Percentiles rank a stretch among this genome's conserved stretches.
phyloP scores from a whole-genome alignment of 2,888 invertebrate genomes.

The Agonopterix alstromeriana region DNA sequence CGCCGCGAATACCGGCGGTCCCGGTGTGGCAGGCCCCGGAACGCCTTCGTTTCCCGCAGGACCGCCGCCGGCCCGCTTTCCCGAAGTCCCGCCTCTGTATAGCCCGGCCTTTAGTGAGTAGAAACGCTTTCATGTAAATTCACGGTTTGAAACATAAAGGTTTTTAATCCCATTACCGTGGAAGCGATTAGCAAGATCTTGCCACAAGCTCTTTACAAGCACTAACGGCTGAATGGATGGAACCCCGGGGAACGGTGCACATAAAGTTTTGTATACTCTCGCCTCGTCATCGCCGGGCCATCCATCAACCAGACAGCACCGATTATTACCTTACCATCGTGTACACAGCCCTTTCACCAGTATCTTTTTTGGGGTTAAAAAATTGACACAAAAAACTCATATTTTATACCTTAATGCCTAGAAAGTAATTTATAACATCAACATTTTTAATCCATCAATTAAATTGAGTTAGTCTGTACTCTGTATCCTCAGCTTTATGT shows the following conservation, averaged over 20 bases:
- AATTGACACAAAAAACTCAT: constrained; percentile 2
- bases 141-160: background rate
- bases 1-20: no score
- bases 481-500: no score
- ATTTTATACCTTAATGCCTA: constrained; percentile 4
- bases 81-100: no score
- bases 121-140: constrained; percentile 10
- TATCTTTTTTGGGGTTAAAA: background rate
- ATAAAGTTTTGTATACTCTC: constrained; percentile 6
- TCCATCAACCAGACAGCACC: constrained; percentile 63
- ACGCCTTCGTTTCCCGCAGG: no score
- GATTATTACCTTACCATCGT: constrained; percentile 50
- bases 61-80: no score
- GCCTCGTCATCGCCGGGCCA: constrained; percentile 46
- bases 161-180: constrained; percentile 7
- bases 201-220: constrained; percentile 19
- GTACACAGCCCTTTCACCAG: constrained; percentile 23
- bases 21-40: no score
- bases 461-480: no score
- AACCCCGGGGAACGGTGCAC: constrained; percentile 18
- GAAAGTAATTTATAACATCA: no score
- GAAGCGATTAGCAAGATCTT: constrained; percentile 25
- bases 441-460: no score
- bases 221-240: constrained; percentile 27
- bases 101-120: no score